These are phyloP conservation scores for Aphrophora alni DNA, from an alignment of 2,888 invertebrate species.

Conservation along the genomic window DNA sequence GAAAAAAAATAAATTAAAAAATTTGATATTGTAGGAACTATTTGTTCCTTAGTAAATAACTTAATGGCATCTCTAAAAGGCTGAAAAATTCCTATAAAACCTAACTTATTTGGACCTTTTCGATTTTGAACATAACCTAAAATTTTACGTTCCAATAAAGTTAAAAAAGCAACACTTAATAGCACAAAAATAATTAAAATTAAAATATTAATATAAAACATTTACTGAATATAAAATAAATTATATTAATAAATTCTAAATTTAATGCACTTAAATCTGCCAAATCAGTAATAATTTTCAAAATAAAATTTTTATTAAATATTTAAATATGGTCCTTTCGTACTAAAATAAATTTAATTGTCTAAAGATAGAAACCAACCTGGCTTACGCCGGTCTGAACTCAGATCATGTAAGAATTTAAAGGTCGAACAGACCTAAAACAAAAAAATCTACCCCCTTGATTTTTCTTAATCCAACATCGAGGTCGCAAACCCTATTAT, in stretches of 20 bases:
- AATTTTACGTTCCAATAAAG: no score
- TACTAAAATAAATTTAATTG: constrained; percentile 69
- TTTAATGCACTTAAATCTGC: constrained; percentile 73
- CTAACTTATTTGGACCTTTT: constrained; percentile 76
- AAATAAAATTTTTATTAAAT: constrained; percentile 61
- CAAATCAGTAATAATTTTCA: constrained; percentile 61
- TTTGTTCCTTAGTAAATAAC: constrained; percentile 71
- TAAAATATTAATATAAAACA: constrained; percentile 58
- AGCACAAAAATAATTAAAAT: constrained; percentile 66
- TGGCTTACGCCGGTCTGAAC: constrained; percentile 86
- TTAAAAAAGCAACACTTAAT: no score
- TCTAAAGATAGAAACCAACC: constrained; percentile 84
- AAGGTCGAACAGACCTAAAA: constrained; percentile 82
- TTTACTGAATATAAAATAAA: constrained; percentile 64
- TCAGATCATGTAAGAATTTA: constrained; percentile 87
- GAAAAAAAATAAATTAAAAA: no score
- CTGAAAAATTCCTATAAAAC: constrained; percentile 67
- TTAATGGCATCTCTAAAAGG: constrained; percentile 77
- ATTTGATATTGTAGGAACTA: constrained; percentile 59
- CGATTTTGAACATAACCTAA: constrained; percentile 70
- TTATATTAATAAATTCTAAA: constrained; percentile 71
- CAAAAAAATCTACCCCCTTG: constrained; percentile 70
- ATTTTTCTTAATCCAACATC: constrained; percentile 85
- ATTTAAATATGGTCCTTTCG: constrained; percentile 74
- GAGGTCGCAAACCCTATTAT: constrained; percentile 82